These are phyloP conservation scores for Microcebus griseorufus DNA, from an alignment of 2,113 vertebrate genomes.

Conservation along the genomic window DNA sequence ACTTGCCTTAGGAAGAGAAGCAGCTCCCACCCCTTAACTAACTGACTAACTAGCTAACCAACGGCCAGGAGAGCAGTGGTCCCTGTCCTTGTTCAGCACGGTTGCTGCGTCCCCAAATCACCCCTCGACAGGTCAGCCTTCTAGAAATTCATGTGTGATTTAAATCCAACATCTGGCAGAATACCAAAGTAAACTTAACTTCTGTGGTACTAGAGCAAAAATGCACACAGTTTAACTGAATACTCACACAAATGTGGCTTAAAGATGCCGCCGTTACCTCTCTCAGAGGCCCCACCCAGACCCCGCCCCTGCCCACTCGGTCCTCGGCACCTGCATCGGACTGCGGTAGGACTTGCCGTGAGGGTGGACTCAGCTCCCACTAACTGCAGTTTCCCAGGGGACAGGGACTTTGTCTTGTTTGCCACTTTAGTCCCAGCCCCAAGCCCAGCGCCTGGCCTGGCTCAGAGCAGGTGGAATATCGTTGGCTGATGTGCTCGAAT, in stretches of 20 bases:
- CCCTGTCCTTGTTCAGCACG: neutral
- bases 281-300: too few relatives aligned
- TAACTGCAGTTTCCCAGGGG: neutral
- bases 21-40: neutral
- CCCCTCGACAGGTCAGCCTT: too few relatives aligned
- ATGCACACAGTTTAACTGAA: neutral
- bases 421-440: neutral
- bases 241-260: neutral
- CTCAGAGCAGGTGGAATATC: neutral
- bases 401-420: neutral
- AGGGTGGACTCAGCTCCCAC: neutral
- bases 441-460: neutral
- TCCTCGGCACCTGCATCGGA: neutral
- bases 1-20: neutral
- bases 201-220: neutral
- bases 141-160: neutral
- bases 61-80: neutral
- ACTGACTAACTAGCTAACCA: neutral
- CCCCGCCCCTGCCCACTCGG: neutral
- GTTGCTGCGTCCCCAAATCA: neutral
- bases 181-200: neutral
- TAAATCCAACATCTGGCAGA: neutral
- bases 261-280: neutral
- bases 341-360: too few relatives aligned
- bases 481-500: rapidly evolving